These are phyloP conservation scores for Eulemur rubriventer DNA, from an alignment of 2,797 vertebrate genomes.

Conservation along the genomic window DNA sequence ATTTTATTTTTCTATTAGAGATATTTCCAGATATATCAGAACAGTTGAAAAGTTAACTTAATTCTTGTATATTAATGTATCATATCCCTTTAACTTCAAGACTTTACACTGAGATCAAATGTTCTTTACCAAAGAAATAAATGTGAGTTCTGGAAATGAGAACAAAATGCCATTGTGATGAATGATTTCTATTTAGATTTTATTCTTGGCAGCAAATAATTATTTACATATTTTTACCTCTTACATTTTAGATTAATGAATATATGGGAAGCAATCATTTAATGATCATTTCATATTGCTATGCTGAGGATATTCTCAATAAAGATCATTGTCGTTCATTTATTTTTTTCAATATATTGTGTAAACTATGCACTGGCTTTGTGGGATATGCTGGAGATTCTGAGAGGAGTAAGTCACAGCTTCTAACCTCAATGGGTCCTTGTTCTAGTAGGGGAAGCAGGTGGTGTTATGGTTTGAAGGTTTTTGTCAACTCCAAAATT, in stretches of 20 bases:
- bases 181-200: not conserved
- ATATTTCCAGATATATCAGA: not conserved
- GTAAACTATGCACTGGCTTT: not conserved
- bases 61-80: not conserved
- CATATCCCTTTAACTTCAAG: not conserved
- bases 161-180: not conserved
- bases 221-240: not conserved
- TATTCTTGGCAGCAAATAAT: not conserved
- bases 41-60: not conserved
- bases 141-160: not conserved
- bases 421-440: not conserved
- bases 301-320: not conserved
- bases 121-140: not conserved
- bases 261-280: not conserved
- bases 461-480: not conserved
- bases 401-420: not conserved
- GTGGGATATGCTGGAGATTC: not conserved
- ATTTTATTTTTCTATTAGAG: slow-evolving; percentile 22
- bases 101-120: not conserved
- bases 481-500: not conserved
- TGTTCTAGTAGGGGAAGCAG: not conserved
- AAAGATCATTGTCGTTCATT: not conserved
- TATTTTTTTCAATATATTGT: not conserved
- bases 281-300: not conserved
- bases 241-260: not conserved